phyloP scores from a whole-genome alignment of 2,797 vertebrate genomes.

The Sus cebifrons region DNA sequence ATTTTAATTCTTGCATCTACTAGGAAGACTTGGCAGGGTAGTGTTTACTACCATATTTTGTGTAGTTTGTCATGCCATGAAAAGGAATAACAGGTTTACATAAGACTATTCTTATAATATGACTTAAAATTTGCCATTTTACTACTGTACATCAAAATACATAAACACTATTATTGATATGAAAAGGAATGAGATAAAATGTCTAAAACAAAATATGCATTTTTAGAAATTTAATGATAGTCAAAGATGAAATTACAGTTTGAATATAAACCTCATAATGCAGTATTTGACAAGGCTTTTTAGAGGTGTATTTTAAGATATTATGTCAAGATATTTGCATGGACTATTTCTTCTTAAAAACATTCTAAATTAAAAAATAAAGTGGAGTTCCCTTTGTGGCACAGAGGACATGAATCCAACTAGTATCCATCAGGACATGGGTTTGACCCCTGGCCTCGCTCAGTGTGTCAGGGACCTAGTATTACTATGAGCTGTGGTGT shows the following conservation, averaged over 20 bases:
- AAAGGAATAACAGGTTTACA: neutral
- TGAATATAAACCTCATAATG: neutral
- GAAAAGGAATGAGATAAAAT: neutral
- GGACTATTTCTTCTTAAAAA: neutral
- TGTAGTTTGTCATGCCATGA: neutral
- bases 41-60: neutral
- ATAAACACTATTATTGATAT: neutral
- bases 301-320: constrained; percentile 19
- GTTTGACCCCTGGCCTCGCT: too few species aligned
- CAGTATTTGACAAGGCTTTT: neutral
- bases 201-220: neutral
- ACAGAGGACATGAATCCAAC: too few species aligned
- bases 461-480: too few species aligned
- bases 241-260: neutral
- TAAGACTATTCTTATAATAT: neutral
- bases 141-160: neutral
- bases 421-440: too few species aligned
- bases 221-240: constrained; percentile 27
- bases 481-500: too few species aligned
- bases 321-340: neutral
- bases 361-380: neutral
- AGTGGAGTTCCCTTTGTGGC: too few species aligned
- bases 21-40: constrained; percentile 6
- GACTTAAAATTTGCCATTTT: constrained; percentile 30
- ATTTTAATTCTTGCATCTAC: neutral